Evolutionary conservation across 1,140 invertebrate species (phyloP), one percentile per base, ranked within the genome.

Genomic region (Drosophila kohkoa): DNA sequence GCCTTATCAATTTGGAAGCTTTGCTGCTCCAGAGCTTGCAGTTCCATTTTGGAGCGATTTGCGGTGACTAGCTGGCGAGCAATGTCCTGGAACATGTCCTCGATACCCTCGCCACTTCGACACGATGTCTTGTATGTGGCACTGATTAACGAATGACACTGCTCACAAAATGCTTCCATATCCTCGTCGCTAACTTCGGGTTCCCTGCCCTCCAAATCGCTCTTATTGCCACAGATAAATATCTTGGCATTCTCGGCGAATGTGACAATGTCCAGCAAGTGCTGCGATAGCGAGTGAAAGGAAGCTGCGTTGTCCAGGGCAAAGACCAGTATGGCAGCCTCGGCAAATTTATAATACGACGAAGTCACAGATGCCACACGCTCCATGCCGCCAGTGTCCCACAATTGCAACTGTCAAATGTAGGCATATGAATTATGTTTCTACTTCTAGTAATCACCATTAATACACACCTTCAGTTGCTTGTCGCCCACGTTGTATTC

Each of bases 351-450:
- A 87, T 98, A 98, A 90, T 98, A 98, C 79, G 96, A 97, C 11
- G 97, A 97, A 2, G 97, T 98, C 7, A 98, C 96, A n/a, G 96
- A 97, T 28, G 97, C 97, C 41, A 98, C 97, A 92, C 97, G 94
- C 93, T 98, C 97, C 97, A 98, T 98, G 68, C 97, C 97, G 81
- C 97, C 97, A 48, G 97, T 98, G 87, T 98, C 97, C 97, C 97
- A 98, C 80, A 98, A 93, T 94, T 98, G 97, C 46, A 98, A 93
- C 97, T 98, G n/a, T 2, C 8, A 20, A 15, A 30, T 6, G 38
- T 16, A 13, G n/a, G 5, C 4, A 3, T 16, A 38, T 13, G 6
- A 38, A 28, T 51, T 5, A 8, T 28, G 25, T 0, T 64, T 28
- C 16, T 25, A 25, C 20, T 25, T 25, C 3, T 25, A 20, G 15